Percentiles rank a stretch among this genome's conserved stretches.
Evolutionary conservation across 2,888 invertebrate genomes (phyloP).

Genomic region (Melanotus villosus): DNA sequence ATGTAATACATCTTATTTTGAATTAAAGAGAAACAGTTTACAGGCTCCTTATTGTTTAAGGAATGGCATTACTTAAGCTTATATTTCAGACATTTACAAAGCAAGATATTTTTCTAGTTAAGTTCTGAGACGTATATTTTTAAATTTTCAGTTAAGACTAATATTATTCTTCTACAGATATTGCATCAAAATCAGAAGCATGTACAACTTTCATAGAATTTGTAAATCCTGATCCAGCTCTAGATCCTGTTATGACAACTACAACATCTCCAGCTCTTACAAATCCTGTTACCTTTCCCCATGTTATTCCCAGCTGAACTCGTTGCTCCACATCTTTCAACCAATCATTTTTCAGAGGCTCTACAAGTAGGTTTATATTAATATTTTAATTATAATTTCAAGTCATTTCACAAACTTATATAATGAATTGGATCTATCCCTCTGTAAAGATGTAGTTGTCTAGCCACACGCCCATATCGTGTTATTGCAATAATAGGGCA

Average conservation of each 20-base stretch:
- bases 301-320: constrained; percentile 73
- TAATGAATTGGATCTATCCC: constrained; percentile 72
- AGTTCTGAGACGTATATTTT: no score
- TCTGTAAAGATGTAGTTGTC: constrained; percentile 76
- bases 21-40: no score
- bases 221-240: constrained; percentile 73
- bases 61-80: no score
- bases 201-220: constrained; percentile 79
- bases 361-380: constrained; percentile 5
- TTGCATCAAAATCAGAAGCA: constrained; percentile 59
- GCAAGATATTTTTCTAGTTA: no score
- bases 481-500: constrained; percentile 86
- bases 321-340: constrained; percentile 74
- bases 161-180: no score
- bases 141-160: no score
- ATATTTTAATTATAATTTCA: neutral
- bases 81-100: no score
- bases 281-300: constrained; percentile 76
- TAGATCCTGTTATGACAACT: constrained; percentile 81
- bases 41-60: no score
- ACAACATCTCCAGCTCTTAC: constrained; percentile 79
- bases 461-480: constrained; percentile 76
- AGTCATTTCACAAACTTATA: constrained; percentile 68
- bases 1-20: no score
- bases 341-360: constrained; percentile 60